Base-by-base conservation (phyloP, 2,888 invertebrate genomes). In the Drosophila hamatofila region DNA sequence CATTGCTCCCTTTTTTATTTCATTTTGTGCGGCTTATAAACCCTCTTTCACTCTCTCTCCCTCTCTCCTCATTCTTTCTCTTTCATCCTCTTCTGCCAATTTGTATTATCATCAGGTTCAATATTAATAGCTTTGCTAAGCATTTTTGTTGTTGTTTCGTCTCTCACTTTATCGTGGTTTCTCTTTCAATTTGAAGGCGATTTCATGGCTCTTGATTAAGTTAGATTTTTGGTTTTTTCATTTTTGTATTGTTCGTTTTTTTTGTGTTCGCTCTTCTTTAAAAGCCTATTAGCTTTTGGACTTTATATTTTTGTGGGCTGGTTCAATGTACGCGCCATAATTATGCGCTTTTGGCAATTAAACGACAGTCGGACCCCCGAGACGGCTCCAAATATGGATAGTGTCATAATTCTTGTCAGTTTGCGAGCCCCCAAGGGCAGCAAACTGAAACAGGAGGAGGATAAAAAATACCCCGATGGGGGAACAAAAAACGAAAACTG, bases 381-480 rank as follows among this genome's bases (percentile, higher is more conserved):
- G 61, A 66, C 61, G 67, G 60, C 72, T 71, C 84, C 89, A 86
- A 88, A 84, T 84, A 81, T 86, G 89, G 84, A 70, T 79, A 86
- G 84, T 84, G 84, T 84, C 84, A 84, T 84, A 84, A 84, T 84
- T 84, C 84, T 84, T 84, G 84, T 84, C 84, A 88, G 89, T 81
- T 78, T 86, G 84, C 88, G 72, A 84, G 62, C 79, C 84, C 84
- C 84, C 87, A 86, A 76, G 84, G 80, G 72, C 30, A 30, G 33
- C 4, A 2, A 9, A 52, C 21, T 21, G 35, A 52, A 39, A 54
- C n/a, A 12, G 52, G 51, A 18, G 51, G 33, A 56, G 42, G 49
- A 48, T n/a, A 48, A 39, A 41, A 44, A 61, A 35, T 5, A 35
- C n/a, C n/a, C n/a, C n/a, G 56, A 39, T 51, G 2, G 18, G 30